phyloP scores from a whole-genome alignment of 2,888 invertebrate species.

The Drosophila setosimentum region DNA sequence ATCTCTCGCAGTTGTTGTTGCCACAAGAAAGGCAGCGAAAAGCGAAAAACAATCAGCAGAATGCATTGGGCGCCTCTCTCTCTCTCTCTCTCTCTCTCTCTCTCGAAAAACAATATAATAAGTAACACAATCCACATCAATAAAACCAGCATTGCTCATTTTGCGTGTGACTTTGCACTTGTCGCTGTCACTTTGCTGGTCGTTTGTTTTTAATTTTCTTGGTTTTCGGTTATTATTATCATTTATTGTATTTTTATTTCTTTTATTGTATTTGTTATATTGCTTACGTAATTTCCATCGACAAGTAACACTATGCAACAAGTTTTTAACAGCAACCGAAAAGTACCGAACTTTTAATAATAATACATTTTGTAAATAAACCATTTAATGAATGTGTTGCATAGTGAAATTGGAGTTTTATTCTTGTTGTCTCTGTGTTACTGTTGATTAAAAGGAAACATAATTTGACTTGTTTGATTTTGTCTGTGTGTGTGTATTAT shows the following conservation, averaged over 20 bases:
- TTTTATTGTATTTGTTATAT: constrained; percentile 47
- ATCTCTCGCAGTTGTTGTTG: constrained; percentile 1
- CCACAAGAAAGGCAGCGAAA: constrained; percentile 45
- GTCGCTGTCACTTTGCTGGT: constrained; percentile 27
- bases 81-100: background rate
- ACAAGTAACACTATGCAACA: constrained; percentile 49
- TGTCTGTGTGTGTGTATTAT: constrained; percentile 22
- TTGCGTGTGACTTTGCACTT: constrained; percentile 47
- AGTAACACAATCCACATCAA: too few relatives aligned
- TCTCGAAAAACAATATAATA: too few relatives aligned
- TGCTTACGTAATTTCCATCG: constrained; percentile 42
- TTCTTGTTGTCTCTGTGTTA: constrained; percentile 22
- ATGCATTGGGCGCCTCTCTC: constrained; percentile 23
- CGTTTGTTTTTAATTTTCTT: constrained; percentile 6
- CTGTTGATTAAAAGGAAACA: constrained; percentile 26
- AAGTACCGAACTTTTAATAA: background rate
- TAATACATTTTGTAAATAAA: constrained; percentile 10
- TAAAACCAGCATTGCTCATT: constrained; percentile 75
- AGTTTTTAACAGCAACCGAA: constrained; percentile 20
- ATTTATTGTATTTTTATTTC: constrained; percentile 38
- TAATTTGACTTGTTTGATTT: constrained; percentile 19
- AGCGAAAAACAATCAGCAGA: constrained; percentile 34
- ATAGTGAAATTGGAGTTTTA: constrained; percentile 37
- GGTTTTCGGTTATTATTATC: background rate
- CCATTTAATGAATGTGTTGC: constrained; percentile 34